Evolutionary conservation across 2,888 invertebrate species (phyloP).

Genomic region (Malthinus seriepunctatus): DNA sequence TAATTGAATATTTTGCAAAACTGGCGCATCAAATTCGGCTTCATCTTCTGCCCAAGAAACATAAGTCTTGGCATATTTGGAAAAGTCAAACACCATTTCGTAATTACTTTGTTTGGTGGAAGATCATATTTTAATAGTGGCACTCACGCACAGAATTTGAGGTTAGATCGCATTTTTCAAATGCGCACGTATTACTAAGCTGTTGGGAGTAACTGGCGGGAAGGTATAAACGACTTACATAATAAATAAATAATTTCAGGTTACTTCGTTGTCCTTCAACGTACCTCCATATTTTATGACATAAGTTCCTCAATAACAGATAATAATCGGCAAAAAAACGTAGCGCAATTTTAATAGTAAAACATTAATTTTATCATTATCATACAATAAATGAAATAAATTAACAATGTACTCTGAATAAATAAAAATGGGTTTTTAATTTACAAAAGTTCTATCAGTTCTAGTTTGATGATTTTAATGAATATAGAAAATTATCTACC

Average conservation of each 20-base stretch:
- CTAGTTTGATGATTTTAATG: too few relatives aligned
- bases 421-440: too few relatives aligned
- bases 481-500: too few relatives aligned
- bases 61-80: slow-evolving; percentile 24
- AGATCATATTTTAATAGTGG: too few relatives aligned
- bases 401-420: background rate
- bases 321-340: slow-evolving; percentile 13
- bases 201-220: background rate
- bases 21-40: slow-evolving; percentile 1
- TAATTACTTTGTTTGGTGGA: too few relatives aligned
- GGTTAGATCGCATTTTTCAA: too few relatives aligned
- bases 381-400: slow-evolving; percentile 1
- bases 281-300: slow-evolving; percentile 24
- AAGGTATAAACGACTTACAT: slow-evolving; percentile 9
- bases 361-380: slow-evolving; percentile 3
- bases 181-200: too few relatives aligned
- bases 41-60: slow-evolving; percentile 10
- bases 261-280: slow-evolving; percentile 24
- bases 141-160: too few relatives aligned
- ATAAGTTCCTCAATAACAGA: slow-evolving; percentile 19
- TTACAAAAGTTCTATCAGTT: too few relatives aligned
- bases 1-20: slow-evolving; percentile 12
- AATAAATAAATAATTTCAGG: slow-evolving; percentile 24
- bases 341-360: background rate
- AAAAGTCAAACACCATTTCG: slow-evolving; percentile 27